Evolutionary conservation across 2,888 invertebrate species (phyloP).

Genomic region (Alentia gelatinosa): DNA sequence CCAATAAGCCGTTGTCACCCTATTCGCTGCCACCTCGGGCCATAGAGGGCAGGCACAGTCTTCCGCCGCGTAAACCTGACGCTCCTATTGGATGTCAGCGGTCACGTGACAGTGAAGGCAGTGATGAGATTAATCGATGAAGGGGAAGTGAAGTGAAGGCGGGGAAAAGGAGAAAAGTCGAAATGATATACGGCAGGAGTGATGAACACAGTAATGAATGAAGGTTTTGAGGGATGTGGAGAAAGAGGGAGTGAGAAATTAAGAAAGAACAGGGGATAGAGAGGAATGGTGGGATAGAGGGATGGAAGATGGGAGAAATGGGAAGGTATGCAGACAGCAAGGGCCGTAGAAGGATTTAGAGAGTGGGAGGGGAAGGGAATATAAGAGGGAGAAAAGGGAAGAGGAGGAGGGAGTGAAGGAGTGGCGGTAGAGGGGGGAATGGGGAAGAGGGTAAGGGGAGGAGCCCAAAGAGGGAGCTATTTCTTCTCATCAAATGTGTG

Average conservation of each 20-base stretch:
- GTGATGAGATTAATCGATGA: neutral
- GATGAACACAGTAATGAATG: too few relatives aligned
- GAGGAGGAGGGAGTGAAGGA: neutral
- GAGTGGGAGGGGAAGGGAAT: neutral
- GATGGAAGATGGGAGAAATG: neutral
- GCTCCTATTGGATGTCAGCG: neutral
- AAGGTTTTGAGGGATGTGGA: neutral
- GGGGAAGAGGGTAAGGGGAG: neutral
- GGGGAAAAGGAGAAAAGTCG: neutral
- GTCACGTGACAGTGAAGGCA: neutral
- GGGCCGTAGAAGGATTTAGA: neutral
- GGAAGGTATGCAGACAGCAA: neutral
- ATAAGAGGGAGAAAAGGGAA: neutral
- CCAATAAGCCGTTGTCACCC: neutral
- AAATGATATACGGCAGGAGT: neutral
- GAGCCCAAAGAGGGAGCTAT: neutral
- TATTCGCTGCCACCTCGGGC: neutral
- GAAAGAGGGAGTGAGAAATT: neutral
- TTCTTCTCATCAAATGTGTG: too few relatives aligned
- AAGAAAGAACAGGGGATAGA: neutral
- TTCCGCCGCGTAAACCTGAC: neutral
- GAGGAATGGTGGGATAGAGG: neutral
- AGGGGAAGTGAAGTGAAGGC: neutral
- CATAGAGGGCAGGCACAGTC: neutral
- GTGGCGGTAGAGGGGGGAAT: neutral